These are phyloP conservation scores for Anthoscopus minutus DNA, from an alignment of 2,113 vertebrate genomes.

Conservation along the genomic window DNA sequence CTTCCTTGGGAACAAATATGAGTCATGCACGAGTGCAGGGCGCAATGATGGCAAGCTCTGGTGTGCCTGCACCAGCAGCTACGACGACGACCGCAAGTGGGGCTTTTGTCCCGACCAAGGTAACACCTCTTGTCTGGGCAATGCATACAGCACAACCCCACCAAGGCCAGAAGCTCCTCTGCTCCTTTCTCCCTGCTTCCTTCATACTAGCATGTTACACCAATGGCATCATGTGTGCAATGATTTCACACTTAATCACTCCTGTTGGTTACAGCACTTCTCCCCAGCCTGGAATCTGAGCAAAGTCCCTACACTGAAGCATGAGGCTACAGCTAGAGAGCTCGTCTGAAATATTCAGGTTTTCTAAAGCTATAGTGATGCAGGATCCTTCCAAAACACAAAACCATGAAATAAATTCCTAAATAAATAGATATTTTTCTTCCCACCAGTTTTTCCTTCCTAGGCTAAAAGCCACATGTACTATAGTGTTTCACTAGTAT, in stretches of 20 bases:
- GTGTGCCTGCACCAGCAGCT: slow-evolving; percentile 85
- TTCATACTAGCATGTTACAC: too few relatives aligned
- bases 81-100: slow-evolving; percentile 95
- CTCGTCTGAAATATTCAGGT: not conserved
- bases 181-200: too few relatives aligned
- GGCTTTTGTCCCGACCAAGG: slow-evolving; percentile 97
- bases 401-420: not conserved
- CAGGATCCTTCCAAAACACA: not conserved
- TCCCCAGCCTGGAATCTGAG: not conserved
- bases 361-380: not conserved
- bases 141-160: too few relatives aligned
- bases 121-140: not conserved
- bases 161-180: too few relatives aligned
- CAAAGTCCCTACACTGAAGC: not conserved
- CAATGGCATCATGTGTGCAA: rapidly evolving
- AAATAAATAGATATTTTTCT: not conserved
- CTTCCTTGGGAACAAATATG: slow-evolving; percentile 85
- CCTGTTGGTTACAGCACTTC: not conserved
- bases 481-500: not conserved
- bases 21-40: slow-evolving; percentile 86
- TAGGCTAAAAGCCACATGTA: not conserved
- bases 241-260: not conserved
- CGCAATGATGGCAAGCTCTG: slow-evolving; percentile 90
- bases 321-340: not conserved
- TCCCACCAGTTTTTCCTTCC: not conserved